Evolutionary conservation across 2,888 invertebrate species (phyloP).

Genomic region (Tortrix viridana): DNA sequence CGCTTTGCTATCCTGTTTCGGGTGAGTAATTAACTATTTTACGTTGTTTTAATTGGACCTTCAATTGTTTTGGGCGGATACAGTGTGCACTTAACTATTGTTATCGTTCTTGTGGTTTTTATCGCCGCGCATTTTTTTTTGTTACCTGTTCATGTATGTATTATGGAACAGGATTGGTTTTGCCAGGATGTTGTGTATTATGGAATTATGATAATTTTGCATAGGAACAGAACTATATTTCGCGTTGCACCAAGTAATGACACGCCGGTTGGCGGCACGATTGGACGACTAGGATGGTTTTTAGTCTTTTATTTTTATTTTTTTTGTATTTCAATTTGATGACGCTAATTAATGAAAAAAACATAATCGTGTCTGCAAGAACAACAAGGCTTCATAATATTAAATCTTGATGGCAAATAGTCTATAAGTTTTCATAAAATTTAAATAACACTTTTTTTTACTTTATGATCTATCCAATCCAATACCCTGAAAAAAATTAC

Average conservation of each 20-base stretch:
- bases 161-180: slow-evolving; percentile 31
- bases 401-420: no score
- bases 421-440: no score
- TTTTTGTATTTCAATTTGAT: neutral
- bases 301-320: neutral
- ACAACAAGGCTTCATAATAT: no score
- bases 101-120: slow-evolving; percentile 6
- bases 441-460: no score
- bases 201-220: neutral
- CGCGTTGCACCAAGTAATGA: neutral
- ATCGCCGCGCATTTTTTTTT: slow-evolving; percentile 33
- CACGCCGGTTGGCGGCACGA: neutral
- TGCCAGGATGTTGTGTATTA: slow-evolving; percentile 24
- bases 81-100: neutral
- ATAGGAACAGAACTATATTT: neutral
- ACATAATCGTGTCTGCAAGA: no score
- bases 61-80: slow-evolving; percentile 17
- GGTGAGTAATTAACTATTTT: slow-evolving; percentile 62
- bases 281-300: neutral
- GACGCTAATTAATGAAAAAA: no score
- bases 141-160: slow-evolving; percentile 35
- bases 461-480: no score
- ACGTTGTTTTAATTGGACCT: slow-evolving; percentile 29
- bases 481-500: no score
- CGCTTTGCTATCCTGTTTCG: slow-evolving; percentile 69